Base-by-base conservation (phyloP, 2,113 vertebrate genomes). In the Oncorhynchus masou region DNA sequence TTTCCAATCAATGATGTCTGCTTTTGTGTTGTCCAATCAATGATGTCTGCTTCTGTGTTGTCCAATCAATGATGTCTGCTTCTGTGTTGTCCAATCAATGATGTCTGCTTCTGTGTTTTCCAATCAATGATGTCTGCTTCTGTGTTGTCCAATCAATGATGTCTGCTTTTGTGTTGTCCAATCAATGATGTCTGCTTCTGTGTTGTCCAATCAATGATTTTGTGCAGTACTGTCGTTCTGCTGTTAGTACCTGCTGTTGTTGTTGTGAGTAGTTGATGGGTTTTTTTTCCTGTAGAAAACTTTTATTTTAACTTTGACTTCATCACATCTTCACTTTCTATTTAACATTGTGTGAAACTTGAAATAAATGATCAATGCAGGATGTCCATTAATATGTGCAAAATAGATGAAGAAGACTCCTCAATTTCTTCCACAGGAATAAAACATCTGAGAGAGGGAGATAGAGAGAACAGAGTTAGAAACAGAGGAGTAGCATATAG, bases 361-460 rank as follows among this genome's bases (percentile, higher is more conserved):
- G 84, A 90, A 89, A 88, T 90, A 92, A 91, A 91, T 92, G 91
- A 93, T 91, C 87, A 85, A 92, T 93, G 91, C 93, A 94, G 92
- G 87, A 91, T 87, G 90, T 93, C 91, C 90, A 93, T 74, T 81
- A 89, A 93, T 91, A 92, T 87, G 85, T 94, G 94, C 93, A 94
- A 93, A 93, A 45, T 45, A 45, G 91, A 92, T 91, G 88, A 89
- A 92, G 89, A 92, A 81, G 88, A 89, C 74, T 83, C 73, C 16
- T 75, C 77, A 74, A 74, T 74, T 81, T 85, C 84, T 84, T 82
- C 84, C 83, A 88, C 87, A 83, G 88, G 84, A 89, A 87, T 87
- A 79, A 84, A 76, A 88, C 81, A 93, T 94, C 93, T 94, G 81
- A 1, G n/a, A 70, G n/a, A 70, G 31, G 45, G 2, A 70, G 34